Base-by-base conservation (phyloP, 2,113 vertebrate genomes). In the Pelecanus crispus region DNA sequence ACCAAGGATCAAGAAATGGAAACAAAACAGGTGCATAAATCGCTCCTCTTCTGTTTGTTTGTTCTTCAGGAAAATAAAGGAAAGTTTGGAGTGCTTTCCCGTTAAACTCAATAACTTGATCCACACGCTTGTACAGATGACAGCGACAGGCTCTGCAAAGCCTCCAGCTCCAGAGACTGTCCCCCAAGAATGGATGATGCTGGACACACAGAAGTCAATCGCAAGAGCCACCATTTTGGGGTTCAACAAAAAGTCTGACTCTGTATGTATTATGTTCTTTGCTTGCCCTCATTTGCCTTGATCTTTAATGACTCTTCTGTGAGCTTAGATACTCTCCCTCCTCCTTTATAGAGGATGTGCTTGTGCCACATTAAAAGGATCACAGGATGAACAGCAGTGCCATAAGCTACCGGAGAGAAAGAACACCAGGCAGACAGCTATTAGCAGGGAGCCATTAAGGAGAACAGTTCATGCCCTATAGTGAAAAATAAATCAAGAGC, bases 71-170 rank as follows among this genome's bases (percentile, higher is more conserved):
- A 99, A 99, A 96, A 99, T 99, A 95, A 98, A 98, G 91, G 98
- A 99, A 91, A 99, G 99, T 94, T 97, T 99, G 96, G 98, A 97
- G 85, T 98, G 98, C 63, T 97, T 99, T n/a, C 98, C 98, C 24
- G 98, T 99, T n/a, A 99, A 99, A 81, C 81, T 99, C 73, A 99
- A 99, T 95, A 99, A 99, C 95, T 81, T 99, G 86, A 97, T 99
- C 66, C 99, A 99, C 91, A 97, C 67, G 0, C 97, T 99, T 5
- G 98, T 58, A 21, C 99, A 98, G 87, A 98, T 98, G 97, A 94
- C 97, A 67, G 11, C 96, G 56, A 32, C 77, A 9, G 92, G 84
- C 36, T 88, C 92, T 80, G 90, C 87, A 53, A 96, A 97, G 56
- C 68, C 91, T 25, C 15, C 89, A 26, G 19, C 92, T 78, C 77